Percentiles rank a stretch among this genome's conserved stretches.
Conservation (phyloP, 2,113 vertebrate genomes). For the Micromys minutus region DNA sequence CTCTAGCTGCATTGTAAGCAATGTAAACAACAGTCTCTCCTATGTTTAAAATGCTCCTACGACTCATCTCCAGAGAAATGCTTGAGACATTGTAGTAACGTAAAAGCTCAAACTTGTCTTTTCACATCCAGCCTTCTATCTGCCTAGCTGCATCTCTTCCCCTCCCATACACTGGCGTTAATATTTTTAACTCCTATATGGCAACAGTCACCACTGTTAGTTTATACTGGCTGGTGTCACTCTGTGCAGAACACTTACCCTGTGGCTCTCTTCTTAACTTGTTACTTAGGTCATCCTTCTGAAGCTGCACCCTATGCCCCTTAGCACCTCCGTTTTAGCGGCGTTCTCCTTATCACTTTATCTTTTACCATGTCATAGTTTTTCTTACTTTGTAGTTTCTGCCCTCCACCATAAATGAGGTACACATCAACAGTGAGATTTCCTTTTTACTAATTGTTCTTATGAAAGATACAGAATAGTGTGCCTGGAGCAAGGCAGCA, state of each 20-base stretch:
- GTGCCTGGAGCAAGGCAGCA: background rate
- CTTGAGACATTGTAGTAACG: background rate
- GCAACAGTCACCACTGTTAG: background rate
- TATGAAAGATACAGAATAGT: background rate
- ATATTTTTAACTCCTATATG: background rate
- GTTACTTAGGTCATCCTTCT: background rate
- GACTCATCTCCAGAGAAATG: background rate
- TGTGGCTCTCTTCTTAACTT: background rate
- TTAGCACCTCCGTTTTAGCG: background rate
- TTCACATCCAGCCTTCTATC: background rate
- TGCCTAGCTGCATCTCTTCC: background rate
- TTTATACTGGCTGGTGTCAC: background rate
- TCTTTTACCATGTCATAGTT: background rate
- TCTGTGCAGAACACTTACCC: background rate
- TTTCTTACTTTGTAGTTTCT: background rate
- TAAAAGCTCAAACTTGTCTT: background rate
- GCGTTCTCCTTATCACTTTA: constrained; percentile 24
- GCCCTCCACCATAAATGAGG: background rate
- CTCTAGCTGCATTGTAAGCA: background rate
- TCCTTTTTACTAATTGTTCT: background rate
- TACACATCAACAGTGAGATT: background rate
- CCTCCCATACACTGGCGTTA: background rate
- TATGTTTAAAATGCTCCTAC: background rate
- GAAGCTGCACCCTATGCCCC: background rate
- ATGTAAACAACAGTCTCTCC: background rate